Percentiles rank a stretch among this genome's conserved stretches.
Conservation (phyloP, 2,113 vertebrate genomes). For the Nothoprocta pentlandii region DNA sequence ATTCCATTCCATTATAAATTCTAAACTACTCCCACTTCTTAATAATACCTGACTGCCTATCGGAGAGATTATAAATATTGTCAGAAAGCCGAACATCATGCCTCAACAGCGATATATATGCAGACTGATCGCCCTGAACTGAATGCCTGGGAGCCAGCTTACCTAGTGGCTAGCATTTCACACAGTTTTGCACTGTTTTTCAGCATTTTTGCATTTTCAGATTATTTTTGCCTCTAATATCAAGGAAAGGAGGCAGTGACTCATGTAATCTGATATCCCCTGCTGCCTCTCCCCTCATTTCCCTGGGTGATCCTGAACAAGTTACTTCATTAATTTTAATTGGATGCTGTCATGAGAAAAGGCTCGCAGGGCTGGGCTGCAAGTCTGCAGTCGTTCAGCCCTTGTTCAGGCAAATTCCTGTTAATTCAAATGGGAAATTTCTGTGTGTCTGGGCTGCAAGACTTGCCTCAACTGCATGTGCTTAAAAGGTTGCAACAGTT, state of each 20-base stretch:
- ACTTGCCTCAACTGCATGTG: not conserved
- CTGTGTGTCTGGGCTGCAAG: not conserved
- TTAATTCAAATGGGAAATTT: not conserved
- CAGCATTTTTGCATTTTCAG: not conserved
- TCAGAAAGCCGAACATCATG: not conserved
- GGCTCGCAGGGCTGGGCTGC: not conserved
- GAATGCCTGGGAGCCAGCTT: not conserved
- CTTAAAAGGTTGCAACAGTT: not conserved
- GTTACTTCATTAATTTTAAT: slow-evolving; percentile 56
- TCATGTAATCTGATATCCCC: not conserved
- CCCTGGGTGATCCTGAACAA: slow-evolving; percentile 16
- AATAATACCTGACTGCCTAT: not conserved
- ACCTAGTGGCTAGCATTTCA: not conserved
- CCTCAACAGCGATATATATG: not conserved
- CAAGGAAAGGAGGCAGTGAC: not conserved
- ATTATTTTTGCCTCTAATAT: slow-evolving; percentile 15
- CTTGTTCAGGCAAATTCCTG: not conserved
- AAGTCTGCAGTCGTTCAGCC: not conserved
- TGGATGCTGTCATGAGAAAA: slow-evolving; percentile 29
- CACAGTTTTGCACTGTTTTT: not conserved
- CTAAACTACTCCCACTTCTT: not conserved
- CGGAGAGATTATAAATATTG: not conserved
- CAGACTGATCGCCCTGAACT: not conserved
- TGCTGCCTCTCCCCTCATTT: not conserved
- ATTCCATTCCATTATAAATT: not conserved